Base-by-base conservation (phyloP, 2,888 invertebrate genomes). In the Ormyrus thymus region DNA sequence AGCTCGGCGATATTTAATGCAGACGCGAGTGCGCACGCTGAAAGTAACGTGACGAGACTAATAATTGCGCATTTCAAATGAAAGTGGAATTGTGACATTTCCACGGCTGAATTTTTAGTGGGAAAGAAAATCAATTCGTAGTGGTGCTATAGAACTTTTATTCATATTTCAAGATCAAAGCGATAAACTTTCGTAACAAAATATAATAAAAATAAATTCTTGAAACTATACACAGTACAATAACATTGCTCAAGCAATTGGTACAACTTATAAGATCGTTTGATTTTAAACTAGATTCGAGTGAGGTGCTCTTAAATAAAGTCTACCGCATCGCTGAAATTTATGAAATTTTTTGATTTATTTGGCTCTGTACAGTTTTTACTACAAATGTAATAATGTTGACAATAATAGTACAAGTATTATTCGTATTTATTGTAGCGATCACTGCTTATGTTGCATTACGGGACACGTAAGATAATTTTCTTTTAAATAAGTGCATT, bases 281-380 rank as follows among this genome's bases (percentile, higher is more conserved):
- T 58, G 15, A 61, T 61, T 61, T 45, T 10, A 10, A 45, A 58
- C 45, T 10, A 50, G 29, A 9, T 50, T 13, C 1, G 15, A 48
- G 46, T 68, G 8, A 66, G 75, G 75, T 61, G 29, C n/a, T 13
- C 11, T 68, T 56, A 59, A 77, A 65, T 77, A 65, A 71, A 51
- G 62, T 7, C n/a, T 48, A 61, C n/a, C 29, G 10, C 29, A 6
- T 53, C 11, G 50, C 7, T 72, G 48, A 78, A 81, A 78, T 84
- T 86, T 86, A 86, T 82, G 84, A 87, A 87, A 85, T 85, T 87
- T 84, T 87, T 87, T 86, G 82, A 86, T 88, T 89, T 88, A 88
- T 88, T 88, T 87, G 86, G 85, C 86, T 88, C 87, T 89, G 89
- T 88, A 89, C 88, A 89, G 86, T 86, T 87, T 29, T 87, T 87